Base-by-base conservation (phyloP, 2,888 invertebrate genomes). In the Tipula vernalis region DNA sequence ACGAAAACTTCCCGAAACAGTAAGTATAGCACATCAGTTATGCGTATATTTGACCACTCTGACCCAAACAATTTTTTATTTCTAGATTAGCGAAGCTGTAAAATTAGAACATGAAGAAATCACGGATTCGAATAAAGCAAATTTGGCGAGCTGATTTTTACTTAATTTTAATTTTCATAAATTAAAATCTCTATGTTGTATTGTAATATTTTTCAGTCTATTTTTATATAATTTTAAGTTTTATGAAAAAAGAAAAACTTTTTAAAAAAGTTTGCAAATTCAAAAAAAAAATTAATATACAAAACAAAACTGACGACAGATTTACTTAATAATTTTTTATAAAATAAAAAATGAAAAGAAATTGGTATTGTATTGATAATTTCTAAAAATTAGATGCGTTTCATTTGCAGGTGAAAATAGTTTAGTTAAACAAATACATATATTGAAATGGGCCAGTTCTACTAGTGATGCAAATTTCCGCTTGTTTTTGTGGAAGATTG, bases 1-100 rank as follows among this genome's bases (percentile, higher is more conserved):
- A 83, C 91, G 91, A 85, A 93, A 93, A 88, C 89, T 95, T 86
- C 95, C 95, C 1, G 94, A 95, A 90, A 94, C 94, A 39, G 92
- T 94, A 86, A 91, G 88, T 85, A 12, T 13, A 28, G 28, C 2
- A 85, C 10, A 15, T 8, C 3, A 39, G 5, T 4, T 84, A 12
- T 28, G 28, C 8, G 28, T 71, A 28, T 28, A 28, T 71, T 71
- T 71, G 28, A 71, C 28, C 3, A 28, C 4, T 0, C 8, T 57
- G n/a, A 57, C 15, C 5, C 6, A 57, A 15, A 42, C 85, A 71
- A 36, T 85, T 36, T 87, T 85, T 86, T n/a, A 85, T 39, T 39
- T 51, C 2, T 13, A 89, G 89, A 88, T 89, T 4, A 88, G 88
- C 86, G 89, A 89, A 86, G 89, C 89, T 6, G 88, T 28, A 71